A percentile compares a stretch with the other conserved stretches of the same genome.
These are phyloP conservation scores for Charina bottae DNA, from an alignment of 2,113 vertebrate genomes.

Conservation along the genomic window DNA sequence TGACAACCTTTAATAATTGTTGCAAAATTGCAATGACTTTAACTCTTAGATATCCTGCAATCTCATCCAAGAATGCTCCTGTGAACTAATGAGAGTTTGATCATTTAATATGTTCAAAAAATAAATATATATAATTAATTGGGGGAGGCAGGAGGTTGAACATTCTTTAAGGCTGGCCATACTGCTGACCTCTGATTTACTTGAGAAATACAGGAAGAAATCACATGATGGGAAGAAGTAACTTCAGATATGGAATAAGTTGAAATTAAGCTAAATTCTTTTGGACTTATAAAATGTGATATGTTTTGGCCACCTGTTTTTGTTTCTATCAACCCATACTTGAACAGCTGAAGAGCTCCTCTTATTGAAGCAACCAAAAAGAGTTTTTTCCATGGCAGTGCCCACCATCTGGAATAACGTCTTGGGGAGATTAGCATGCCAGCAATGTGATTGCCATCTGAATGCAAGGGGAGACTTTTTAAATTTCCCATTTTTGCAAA, in stretches of 20 bases:
- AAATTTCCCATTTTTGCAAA: neutral
- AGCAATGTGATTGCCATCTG: neutral
- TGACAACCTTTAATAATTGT: neutral
- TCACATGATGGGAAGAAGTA: neutral
- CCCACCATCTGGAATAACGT: neutral
- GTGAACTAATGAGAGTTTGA: neutral
- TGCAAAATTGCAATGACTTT: neutral
- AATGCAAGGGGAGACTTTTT: neutral
- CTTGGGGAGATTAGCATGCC: neutral
- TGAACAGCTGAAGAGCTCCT: neutral
- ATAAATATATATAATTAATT: neutral
- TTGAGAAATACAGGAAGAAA: constrained; percentile 9
- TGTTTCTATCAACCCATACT: neutral
- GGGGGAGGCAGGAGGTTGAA: neutral
- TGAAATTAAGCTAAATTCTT: neutral
- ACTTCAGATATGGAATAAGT: neutral
- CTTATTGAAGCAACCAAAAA: neutral
- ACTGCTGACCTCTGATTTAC: neutral
- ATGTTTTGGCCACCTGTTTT: neutral
- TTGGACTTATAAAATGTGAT: no score
- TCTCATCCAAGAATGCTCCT: neutral
- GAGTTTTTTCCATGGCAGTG: neutral
- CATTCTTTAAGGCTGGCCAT: neutral
- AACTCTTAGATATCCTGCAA: neutral
- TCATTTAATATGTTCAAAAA: neutral